A percentile compares a stretch with the other conserved stretches of the same genome.
Evolutionary conservation across 2,113 vertebrate genomes (phyloP).

Genomic region (Heptranchias perlo): DNA sequence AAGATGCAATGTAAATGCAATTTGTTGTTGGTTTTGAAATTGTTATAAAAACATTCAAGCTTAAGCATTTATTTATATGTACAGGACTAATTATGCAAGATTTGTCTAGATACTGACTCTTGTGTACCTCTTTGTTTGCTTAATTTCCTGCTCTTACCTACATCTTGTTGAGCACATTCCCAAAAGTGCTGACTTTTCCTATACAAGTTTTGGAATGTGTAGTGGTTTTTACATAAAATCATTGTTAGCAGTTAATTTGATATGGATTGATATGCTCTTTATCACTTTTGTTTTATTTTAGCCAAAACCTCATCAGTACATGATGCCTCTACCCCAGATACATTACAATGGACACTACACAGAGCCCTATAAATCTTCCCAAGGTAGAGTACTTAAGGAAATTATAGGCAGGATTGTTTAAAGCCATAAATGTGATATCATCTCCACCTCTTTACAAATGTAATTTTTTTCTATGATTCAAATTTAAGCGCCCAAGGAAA

Average conservation of each 20-base stretch:
- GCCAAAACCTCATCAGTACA: constrained; percentile 84
- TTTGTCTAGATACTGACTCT: not conserved
- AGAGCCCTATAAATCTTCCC: constrained; percentile 86
- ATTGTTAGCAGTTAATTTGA: not conserved
- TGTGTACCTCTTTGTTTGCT: not conserved
- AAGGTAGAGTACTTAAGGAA: constrained; percentile 64
- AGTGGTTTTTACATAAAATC: not conserved
- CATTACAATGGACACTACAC: constrained; percentile 91
- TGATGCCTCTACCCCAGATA: constrained; percentile 82
- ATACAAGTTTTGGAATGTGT: not conserved
- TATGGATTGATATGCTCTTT: constrained; percentile 3
- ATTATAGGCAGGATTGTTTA: not conserved
- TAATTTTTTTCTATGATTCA: not conserved
- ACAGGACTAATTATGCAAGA: not conserved
- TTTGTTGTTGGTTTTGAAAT: not conserved
- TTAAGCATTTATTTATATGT: not conserved
- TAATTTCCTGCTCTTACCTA: not conserved
- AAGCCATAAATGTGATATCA: not conserved
- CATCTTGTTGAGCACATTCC: not conserved
- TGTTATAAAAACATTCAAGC: not conserved
- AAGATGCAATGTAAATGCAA: not conserved
- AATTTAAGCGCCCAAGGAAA: not conserved
- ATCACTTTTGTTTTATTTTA: constrained; percentile 49
- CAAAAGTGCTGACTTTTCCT: not conserved
- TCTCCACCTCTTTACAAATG: not conserved